These are phyloP conservation scores for Cryptoprocta ferox DNA, from an alignment of 2,797 vertebrate species.

Conservation along the genomic window DNA sequence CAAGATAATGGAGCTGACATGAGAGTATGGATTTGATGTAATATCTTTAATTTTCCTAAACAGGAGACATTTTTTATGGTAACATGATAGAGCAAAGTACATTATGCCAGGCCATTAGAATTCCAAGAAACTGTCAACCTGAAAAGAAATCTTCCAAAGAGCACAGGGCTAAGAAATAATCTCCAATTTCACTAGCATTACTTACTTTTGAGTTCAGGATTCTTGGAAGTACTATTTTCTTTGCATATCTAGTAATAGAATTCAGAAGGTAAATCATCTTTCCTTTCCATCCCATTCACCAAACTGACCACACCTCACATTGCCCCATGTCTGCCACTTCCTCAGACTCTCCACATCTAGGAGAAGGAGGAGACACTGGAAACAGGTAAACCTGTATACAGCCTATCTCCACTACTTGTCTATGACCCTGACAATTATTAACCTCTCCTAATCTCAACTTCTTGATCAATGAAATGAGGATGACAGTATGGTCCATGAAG, in stretches of 20 bases:
- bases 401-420: neutral
- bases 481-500: neutral
- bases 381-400: neutral
- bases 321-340: neutral
- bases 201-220: conserved; percentile 56
- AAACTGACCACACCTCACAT: neutral
- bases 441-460: neutral
- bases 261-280: conserved; percentile 37
- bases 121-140: conserved; percentile 71
- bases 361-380: neutral
- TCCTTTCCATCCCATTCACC: neutral
- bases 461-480: neutral
- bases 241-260: conserved; percentile 50
- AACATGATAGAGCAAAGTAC: conserved; percentile 57
- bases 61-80: conserved; percentile 63
- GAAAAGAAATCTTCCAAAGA: conserved; percentile 54
- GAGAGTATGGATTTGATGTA: conserved; percentile 57
- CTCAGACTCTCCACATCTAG: neutral
- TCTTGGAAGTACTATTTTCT: conserved; percentile 67
- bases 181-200: conserved; percentile 61
- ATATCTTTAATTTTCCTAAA: conserved; percentile 70
- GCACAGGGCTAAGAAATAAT: conserved; percentile 44
- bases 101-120: conserved; percentile 58
- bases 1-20: conserved; percentile 65
- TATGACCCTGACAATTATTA: neutral